Evolutionary conservation across 2,888 invertebrate genomes (phyloP).

Genomic region (Acronicta alni): DNA sequence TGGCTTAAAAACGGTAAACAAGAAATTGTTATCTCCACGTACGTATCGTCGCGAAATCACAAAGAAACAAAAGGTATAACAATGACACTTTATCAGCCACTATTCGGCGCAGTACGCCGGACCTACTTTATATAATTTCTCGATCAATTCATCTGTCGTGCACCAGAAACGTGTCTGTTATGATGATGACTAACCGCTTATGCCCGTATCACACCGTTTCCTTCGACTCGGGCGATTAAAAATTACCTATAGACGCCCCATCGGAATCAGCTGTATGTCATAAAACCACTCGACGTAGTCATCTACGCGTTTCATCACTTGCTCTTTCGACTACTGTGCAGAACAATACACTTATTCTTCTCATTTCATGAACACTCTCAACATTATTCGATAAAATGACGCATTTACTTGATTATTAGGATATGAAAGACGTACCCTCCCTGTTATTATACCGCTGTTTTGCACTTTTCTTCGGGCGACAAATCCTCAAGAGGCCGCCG

Average conservation of each 20-base stretch:
- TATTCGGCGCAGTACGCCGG: conserved; percentile 71
- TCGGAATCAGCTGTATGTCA: conserved; percentile 84
- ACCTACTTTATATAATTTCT: conserved; percentile 66
- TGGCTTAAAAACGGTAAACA: conserved; percentile 75
- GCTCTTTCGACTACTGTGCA: conserved; percentile 41
- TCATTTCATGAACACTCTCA: conserved; percentile 69
- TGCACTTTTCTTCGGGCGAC: conserved; percentile 84
- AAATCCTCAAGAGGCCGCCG: conserved; percentile 86
- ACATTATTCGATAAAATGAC: conserved; percentile 87
- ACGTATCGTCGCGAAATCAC: conserved; percentile 79
- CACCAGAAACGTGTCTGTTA: conserved; percentile 77
- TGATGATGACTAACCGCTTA: conserved; percentile 85
- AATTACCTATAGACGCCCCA: conserved; percentile 79
- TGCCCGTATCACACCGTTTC: conserved; percentile 78
- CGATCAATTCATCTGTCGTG: conserved; percentile 69
- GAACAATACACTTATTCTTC: conserved; percentile 61
- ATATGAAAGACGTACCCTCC: conserved; percentile 89
- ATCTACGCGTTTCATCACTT: conserved; percentile 52
- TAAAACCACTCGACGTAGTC: conserved; percentile 64
- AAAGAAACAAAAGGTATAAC: conserved; percentile 80
- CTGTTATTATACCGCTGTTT: conserved; percentile 85
- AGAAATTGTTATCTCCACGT: conserved; percentile 76
- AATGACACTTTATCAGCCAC: conserved; percentile 77
- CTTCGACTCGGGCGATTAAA: conserved; percentile 71
- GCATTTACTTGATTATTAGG: conserved; percentile 87